Evolutionary conservation across 1,140 invertebrate genomes (phyloP), one percentile per base, ranked within the genome.

Genomic region (Pachyrhynchus sulphureomaculatus): DNA sequence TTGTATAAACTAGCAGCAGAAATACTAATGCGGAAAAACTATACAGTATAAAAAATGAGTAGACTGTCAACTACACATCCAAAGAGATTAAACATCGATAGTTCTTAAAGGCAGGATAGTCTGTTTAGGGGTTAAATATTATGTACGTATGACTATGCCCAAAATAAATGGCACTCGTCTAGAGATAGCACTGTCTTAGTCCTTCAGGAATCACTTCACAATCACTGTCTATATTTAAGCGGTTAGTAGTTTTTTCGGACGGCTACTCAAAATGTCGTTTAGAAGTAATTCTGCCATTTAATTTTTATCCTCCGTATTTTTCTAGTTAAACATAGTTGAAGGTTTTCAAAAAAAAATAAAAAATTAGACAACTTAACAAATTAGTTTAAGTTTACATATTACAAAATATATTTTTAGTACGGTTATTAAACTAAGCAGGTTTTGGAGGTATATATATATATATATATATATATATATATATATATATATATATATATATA

Each of bases 41-140:
- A 74, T 68, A 68, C 64, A 63, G 68, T 72, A 73, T 71, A 73
- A 73, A 73, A 74, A 74, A 72, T 73, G 71, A 73, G 71, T 73
- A 73, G 72, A 68, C 71, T 74, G 72, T 52, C 20, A 70, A 64
- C 70, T 74, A 74, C 71, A 74, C 72, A 74, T 72, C 61, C 55
- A 70, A 66, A 72, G 72, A 72, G 67, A 70, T 66, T 64, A 70
- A 72, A 74, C 71, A 71, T 74, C 64, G 60, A 70, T 68, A 65
- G 62, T 71, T 65, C 45, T 63, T 66, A 69, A 69, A 71, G 70
- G 70, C 70, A 71, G 69, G 69, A 71, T 64, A 69, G 68, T 71
- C 64, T 65, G 58, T 59, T 36, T 62, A 58, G 36, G 37, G 59
- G 59, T 66, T 66, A 60, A 58, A 66, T 59, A 57, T 57, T 55